phyloP scores from a whole-genome alignment of 2,797 vertebrate genomes.

The Hylomyscus alleni region DNA sequence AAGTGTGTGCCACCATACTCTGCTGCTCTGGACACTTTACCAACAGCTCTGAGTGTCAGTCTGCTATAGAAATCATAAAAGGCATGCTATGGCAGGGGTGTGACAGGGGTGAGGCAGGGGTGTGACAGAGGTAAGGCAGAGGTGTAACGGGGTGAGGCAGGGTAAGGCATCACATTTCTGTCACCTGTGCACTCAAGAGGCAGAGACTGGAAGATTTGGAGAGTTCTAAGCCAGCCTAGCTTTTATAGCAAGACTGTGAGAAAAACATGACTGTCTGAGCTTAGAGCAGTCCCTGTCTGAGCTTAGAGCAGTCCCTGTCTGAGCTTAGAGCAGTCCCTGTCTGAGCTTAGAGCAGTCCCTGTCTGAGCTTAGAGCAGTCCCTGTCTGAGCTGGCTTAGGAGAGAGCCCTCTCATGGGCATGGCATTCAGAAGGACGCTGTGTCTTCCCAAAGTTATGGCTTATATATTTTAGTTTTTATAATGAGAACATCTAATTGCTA shows the following conservation, averaged over 20 bases:
- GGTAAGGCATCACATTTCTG: background rate
- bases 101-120: no score
- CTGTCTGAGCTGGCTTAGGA: background rate
- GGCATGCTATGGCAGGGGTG: background rate
- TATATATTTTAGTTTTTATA: conserved; percentile 12
- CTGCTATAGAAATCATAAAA: background rate
- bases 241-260: background rate
- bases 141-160: no score
- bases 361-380: no score
- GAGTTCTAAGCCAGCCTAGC: background rate
- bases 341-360: no score
- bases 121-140: no score
- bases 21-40: background rate
- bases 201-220: background rate
- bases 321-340: no score
- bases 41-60: background rate
- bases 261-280: background rate
- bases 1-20: background rate
- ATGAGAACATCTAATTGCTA: background rate
- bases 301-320: background rate
- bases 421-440: background rate
- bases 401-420: background rate
- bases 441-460: conserved; percentile 22
- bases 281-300: no score
- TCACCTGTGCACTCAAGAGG: background rate